A percentile compares a stretch with the other conserved stretches of the same genome.
phyloP scores from a whole-genome alignment of 2,113 vertebrate genomes.

The Phylloscopus trochilus region DNA sequence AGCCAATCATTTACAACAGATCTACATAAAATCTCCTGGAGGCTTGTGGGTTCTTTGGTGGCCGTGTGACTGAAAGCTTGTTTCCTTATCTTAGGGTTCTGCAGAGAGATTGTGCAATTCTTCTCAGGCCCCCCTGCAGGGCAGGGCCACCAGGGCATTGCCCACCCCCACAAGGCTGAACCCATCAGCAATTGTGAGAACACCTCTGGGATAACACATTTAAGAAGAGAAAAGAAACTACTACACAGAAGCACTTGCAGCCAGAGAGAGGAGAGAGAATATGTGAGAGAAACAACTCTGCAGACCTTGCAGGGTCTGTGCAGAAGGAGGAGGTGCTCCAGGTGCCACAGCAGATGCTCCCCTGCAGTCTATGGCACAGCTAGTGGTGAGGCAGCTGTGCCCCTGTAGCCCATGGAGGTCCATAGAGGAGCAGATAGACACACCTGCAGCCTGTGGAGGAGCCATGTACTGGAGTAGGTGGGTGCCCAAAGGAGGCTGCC shows the following conservation, averaged over 20 bases:
- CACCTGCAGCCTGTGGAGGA: not conserved
- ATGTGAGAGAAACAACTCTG: not conserved
- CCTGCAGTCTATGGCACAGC: not conserved
- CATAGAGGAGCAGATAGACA: not conserved
- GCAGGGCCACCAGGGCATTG: too few relatives aligned
- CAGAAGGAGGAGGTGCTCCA: not conserved
- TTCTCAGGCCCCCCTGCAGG: too few relatives aligned
- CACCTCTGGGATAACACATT: not conserved
- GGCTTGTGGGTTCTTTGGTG: too few relatives aligned
- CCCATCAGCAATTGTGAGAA: not conserved
- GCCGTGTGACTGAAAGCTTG: too few relatives aligned
- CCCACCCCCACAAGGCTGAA: too few relatives aligned
- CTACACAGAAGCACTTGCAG: not conserved
- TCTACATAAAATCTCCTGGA: too few relatives aligned
- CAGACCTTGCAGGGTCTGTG: not conserved
- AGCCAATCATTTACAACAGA: too few relatives aligned
- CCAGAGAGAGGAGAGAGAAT: not conserved
- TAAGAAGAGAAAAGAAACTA: not conserved
- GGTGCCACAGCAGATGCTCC: not conserved
- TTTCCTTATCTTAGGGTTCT: too few relatives aligned
- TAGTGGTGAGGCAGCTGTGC: not conserved
- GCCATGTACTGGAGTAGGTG: accelerated
- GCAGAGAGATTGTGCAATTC: too few relatives aligned
- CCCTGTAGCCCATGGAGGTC: not conserved
- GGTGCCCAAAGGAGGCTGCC: not conserved